Evolutionary conservation across 2,113 vertebrate species (phyloP), one percentile per base, ranked within the genome.

Genomic region (Megaceryle maxima): DNA sequence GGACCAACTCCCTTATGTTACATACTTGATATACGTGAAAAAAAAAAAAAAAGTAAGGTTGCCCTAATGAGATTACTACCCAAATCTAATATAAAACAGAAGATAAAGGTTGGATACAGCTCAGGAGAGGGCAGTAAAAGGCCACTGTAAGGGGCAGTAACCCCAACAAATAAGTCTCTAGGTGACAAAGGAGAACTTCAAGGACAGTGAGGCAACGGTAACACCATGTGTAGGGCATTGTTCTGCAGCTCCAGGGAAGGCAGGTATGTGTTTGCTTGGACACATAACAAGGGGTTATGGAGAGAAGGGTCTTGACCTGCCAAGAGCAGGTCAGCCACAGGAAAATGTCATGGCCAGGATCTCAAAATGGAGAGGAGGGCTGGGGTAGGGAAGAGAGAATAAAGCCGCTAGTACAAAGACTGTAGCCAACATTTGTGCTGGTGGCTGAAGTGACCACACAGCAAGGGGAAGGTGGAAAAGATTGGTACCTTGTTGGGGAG

Each of bases 151-250:
- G 31, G 17, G 35, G 55, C 62, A 48, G 37, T 35, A 74, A 62
- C 7, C 6, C 21, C 53, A 56, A 63, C 2, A 3, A 20, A 70
- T 35, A 57, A 60, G 79, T 41, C 16, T 85, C 24, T 68, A n/a
- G 63, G 24, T 31, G 43, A 63, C 6, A 18, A 33, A 59, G 21
- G 10, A 83, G 72, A 73, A 5, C 44, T 31, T 6, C 0, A 10
- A 72, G 66, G 67, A 46, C 51, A 53, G 33, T 0, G 22, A 64
- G n/a, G 17, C 57, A 15, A 35, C 3, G 10, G 35, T 44, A n/a
- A 50, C 8, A 10, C 2, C 1, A 20, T 31, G 14, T 0, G 0
- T 2, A 50, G 4, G 31, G 24, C 35, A 67, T 11, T 43, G 18
- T 18, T 22, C 67, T 43, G 35, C 33, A 70, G 56, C 57, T 63